Evolutionary conservation across 1,140 invertebrate genomes (phyloP).

Genomic region (Goniozus legneri): DNA sequence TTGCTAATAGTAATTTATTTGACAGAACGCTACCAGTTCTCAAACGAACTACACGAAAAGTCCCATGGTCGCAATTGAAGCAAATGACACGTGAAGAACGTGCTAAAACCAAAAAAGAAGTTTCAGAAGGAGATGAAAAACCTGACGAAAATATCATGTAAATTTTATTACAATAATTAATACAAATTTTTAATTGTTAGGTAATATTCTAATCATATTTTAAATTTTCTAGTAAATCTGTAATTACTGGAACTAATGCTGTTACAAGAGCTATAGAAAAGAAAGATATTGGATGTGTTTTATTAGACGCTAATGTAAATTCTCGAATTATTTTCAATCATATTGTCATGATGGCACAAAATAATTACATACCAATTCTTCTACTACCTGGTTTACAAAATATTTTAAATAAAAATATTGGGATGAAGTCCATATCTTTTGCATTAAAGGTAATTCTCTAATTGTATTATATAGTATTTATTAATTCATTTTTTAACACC

Average conservation of each 20-base stretch:
- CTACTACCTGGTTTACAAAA: constrained; percentile 37
- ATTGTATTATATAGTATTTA: constrained; percentile 3
- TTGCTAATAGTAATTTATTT: constrained; percentile 12
- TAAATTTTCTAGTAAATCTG: constrained; percentile 29
- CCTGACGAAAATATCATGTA: constrained; percentile 22
- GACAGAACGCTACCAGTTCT: constrained; percentile 20
- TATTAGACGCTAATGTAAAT: constrained; percentile 42
- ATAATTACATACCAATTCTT: constrained; percentile 39
- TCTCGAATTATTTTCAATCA: constrained; percentile 43
- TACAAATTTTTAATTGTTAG: constrained; percentile 6
- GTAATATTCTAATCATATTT: constrained; percentile 4
- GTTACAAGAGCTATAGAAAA: constrained; percentile 45
- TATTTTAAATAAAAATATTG: constrained; percentile 29
- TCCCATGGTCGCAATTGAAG: constrained; percentile 36
- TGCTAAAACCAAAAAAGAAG: constrained; percentile 20
- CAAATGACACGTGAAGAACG: constrained; percentile 39
- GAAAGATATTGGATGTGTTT: constrained; percentile 30
- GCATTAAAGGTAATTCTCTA: constrained; percentile 39
- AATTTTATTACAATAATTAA: constrained; percentile 2
- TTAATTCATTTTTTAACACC: constrained; percentile 2
- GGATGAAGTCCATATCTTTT: constrained; percentile 36
- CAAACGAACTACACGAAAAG: constrained; percentile 16
- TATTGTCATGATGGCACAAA: constrained; percentile 40
- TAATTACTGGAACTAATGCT: constrained; percentile 44
- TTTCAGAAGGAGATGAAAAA: constrained; percentile 4